Conservation (phyloP, 1,140 invertebrate genomes). For the Oryctes rhinoceros region DNA sequence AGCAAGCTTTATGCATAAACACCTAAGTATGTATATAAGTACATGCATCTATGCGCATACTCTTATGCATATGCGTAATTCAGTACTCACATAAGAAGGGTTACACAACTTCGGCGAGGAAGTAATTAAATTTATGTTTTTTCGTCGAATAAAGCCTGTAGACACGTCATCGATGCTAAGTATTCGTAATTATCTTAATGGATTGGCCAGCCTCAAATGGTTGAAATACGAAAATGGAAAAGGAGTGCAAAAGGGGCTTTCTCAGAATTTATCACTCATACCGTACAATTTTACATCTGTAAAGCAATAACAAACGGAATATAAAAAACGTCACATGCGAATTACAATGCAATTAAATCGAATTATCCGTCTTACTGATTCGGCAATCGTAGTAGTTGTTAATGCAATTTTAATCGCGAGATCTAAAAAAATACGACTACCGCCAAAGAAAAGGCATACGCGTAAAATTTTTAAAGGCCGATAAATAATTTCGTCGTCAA, state of each 20-base stretch:
- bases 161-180: background rate
- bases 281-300: background rate
- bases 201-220: background rate
- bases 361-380: background rate
- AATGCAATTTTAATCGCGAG: no score
- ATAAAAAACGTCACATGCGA: background rate
- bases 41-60: background rate
- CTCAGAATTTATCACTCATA: background rate
- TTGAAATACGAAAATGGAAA: background rate
- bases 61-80: background rate
- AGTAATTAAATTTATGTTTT: background rate
- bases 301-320: background rate
- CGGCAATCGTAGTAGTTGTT: no score
- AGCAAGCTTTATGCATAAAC: background rate
- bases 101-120: background rate
- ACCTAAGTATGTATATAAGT: background rate
- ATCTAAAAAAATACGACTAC: background rate
- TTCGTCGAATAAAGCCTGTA: background rate
- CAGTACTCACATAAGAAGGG: background rate
- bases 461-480: slow-evolving; percentile 3
- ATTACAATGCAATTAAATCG: slow-evolving; percentile 9
- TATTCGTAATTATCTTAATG: background rate
- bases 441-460: background rate
- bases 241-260: background rate
- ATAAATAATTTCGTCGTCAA: background rate